Base-by-base conservation (phyloP, 2,888 invertebrate species). In the Byasa hedistus region DNA sequence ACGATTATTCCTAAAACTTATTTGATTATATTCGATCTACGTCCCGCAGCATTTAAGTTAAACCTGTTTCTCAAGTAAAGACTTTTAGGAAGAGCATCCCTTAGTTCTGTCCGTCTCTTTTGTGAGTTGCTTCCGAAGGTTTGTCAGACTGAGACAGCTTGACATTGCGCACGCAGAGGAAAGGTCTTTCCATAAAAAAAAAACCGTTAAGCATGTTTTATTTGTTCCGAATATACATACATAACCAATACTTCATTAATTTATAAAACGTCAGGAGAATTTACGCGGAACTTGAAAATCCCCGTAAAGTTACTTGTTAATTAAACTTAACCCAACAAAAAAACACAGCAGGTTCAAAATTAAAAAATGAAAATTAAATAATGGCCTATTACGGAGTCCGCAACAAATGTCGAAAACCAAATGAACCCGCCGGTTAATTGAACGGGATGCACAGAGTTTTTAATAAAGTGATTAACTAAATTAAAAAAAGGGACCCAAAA, bases 21-120 rank as follows among this genome's bases (percentile, higher is more conserved):
- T 39, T 39, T 39, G 3, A 12, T 39, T 39, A 12, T 15, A 3
- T 4, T 27, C n/a, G 3, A 36, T 65, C 36, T 36, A 71, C 85
- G 82, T 91, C 91, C 91, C 91, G 90, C 72, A 90, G 87, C 89
- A 85, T 89, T 87, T 81, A 72, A 69, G 75, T 73, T 77, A 82
- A 89, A 89, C 89, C 86, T 82, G 91, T 89, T 89, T 86, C 78
- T 84, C 79, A 78, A 72, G 78, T 78, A 78, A 85, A 89, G 87
- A 88, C 89, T 90, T 86, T 81, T 78, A 83, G 82, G 89, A 85
- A 82, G 84, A 77, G 74, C 74, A 78, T 81, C 80, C 81, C 82
- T 83, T 81, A 80, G 81, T 82, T 83, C 76, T 83, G 80, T 81
- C 80, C 73, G 80, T 89, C 89, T 83, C 89, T 80, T 74, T 89